Conservation (phyloP, 1,140 invertebrate genomes). For the Macrocentrus cingulum region DNA sequence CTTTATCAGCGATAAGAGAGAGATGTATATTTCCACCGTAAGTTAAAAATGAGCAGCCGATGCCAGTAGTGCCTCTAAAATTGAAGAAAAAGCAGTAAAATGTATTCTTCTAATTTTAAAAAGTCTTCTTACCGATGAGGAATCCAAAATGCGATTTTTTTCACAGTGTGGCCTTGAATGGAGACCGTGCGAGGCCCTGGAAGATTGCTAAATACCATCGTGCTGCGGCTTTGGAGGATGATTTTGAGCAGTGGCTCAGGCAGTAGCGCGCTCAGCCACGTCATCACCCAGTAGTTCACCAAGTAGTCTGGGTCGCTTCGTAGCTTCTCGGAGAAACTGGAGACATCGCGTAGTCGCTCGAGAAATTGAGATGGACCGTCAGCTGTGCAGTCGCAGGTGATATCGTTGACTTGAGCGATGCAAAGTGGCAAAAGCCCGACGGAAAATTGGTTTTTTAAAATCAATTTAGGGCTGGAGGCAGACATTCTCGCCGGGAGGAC, state of each 20-base stretch:
- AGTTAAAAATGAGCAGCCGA: constrained; percentile 44
- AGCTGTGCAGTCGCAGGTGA: constrained; percentile 1
- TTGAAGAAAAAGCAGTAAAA: not conserved
- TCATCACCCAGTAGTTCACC: constrained; percentile 47
- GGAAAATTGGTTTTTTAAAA: constrained; percentile 42
- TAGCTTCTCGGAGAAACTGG: constrained; percentile 32
- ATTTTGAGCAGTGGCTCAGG: constrained; percentile 36
- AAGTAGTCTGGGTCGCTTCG: constrained; percentile 34
- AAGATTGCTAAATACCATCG: constrained; percentile 47
- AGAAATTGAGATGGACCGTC: constrained; percentile 28
- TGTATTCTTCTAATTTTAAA: not conserved
- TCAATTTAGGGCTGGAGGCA: constrained; percentile 28
- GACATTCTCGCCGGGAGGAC: constrained; percentile 39
- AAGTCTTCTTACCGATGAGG: constrained; percentile 38
- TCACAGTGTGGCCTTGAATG: constrained; percentile 37
- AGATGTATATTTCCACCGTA: constrained; percentile 45
- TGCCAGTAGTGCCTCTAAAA: constrained; percentile 35
- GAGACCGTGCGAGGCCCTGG: constrained; percentile 38
- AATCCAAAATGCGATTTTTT: constrained; percentile 45
- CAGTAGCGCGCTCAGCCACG: constrained; percentile 37
- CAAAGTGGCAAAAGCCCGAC: constrained; percentile 41
- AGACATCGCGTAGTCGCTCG: constrained; percentile 36
- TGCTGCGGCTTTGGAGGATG: constrained; percentile 40
- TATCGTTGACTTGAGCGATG: constrained; percentile 32
- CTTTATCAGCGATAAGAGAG: constrained; percentile 42